Base-by-base conservation (phyloP, 2,888 invertebrate genomes). In the Tineola bisselliella region DNA sequence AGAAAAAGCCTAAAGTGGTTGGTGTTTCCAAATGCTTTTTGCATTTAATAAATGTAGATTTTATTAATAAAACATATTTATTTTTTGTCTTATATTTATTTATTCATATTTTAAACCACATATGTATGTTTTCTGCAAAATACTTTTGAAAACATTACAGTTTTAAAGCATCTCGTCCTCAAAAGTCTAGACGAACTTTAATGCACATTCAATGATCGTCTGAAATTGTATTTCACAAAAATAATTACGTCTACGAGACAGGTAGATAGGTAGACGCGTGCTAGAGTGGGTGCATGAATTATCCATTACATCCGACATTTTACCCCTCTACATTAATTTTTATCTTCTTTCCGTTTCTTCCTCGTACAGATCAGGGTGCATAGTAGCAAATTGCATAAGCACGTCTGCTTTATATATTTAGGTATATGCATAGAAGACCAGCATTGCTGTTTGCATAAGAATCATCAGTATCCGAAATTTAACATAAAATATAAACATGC, bases 211-310 rank as follows among this genome's bases (percentile, higher is more conserved):
- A 17, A 2, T 3, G 48, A 48, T 48, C 8, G 48, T 48, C 17
- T 17, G 48, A 48, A 48, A 15, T 48, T 48, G 48, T 48, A 48
- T 48, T 48, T n/a, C 48, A 17, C 48, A 48, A 48, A 38, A 48
- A 48, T 48, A 48, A 48, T 48, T 48, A 48, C 10, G 48, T 48
- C 15, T 48, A 5, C 12, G 57, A 18, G 25, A 2, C 6, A 25
- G 25, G 25, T 25, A 6, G 30, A 8, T 17, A 67, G 63, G 65
- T 67, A 63, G n/a, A n/a, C n/a, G n/a, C 48, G 48, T 48, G 15
- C 48, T 5, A 66, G 65, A 64, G 75, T 73, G 84, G 84, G 86
- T 87, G 86, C 84, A 87, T 87, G 84, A 84, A 87, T 86, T 84
- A 84, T 79, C 81, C 84, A 83, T 84, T 79, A 81, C 70, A 17